phyloP scores from a whole-genome alignment of 2,888 invertebrate genomes.

The Lymantria dispar region DNA sequence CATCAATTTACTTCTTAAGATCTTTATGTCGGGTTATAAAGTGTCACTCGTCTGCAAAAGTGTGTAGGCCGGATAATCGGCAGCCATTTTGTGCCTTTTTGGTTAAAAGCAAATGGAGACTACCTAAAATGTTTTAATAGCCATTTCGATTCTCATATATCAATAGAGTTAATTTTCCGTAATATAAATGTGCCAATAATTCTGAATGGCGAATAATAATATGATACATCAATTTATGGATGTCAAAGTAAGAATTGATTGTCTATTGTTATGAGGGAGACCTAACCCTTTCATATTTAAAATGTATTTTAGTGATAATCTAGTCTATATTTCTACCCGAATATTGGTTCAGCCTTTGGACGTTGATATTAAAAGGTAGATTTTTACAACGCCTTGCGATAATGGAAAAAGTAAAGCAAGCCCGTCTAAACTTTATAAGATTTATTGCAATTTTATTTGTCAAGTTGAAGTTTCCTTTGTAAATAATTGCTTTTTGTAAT shows the following conservation, averaged over 20 bases:
- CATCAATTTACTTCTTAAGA: too few relatives aligned
- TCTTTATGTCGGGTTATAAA: not conserved
- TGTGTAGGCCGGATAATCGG: not conserved
- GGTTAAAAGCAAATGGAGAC: not conserved
- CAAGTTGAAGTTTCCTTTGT: too few relatives aligned
- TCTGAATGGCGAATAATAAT: constrained; percentile 1
- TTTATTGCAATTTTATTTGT: too few relatives aligned
- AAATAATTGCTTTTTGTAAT: too few relatives aligned
- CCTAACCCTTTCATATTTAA: constrained; percentile 19
- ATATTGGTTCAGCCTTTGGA: too few relatives aligned
- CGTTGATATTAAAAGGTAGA: too few relatives aligned
- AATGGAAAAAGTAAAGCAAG: too few relatives aligned
- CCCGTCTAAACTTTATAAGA: too few relatives aligned
- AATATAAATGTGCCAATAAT: not conserved
- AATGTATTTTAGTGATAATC: not conserved
- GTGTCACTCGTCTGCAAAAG: not conserved
- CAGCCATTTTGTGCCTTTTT: not conserved
- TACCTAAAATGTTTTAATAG: not conserved
- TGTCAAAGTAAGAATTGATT: constrained; percentile 24
- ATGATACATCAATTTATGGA: constrained; percentile 19
- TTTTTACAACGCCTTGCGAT: too few relatives aligned
- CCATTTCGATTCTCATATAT: not conserved
- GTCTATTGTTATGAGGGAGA: not conserved
- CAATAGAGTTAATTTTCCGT: not conserved
- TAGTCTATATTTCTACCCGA: too few relatives aligned